These are phyloP conservation scores for Calameuta filiformis DNA, from an alignment of 2,888 invertebrate species.

Conservation along the genomic window DNA sequence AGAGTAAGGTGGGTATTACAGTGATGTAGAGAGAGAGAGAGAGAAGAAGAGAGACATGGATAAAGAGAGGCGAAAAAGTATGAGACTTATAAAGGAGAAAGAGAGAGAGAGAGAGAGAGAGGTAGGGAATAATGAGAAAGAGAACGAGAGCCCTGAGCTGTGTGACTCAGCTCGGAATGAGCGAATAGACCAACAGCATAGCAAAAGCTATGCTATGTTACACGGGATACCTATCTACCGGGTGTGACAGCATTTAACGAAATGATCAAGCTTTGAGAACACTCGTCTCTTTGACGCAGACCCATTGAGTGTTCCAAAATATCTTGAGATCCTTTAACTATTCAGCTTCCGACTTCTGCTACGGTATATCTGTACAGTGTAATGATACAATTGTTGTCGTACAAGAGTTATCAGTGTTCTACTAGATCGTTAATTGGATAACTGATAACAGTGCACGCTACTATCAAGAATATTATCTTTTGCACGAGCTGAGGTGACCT, in stretches of 20 bases:
- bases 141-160: constrained; percentile 24
- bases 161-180: constrained; percentile 55
- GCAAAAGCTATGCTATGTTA: constrained; percentile 40
- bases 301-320: background rate
- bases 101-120: constrained; percentile 20
- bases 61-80: constrained; percentile 12
- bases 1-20: constrained; percentile 8
- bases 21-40: constrained; percentile 18
- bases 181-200: constrained; percentile 50
- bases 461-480: background rate
- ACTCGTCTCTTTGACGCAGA: background rate
- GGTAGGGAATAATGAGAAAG: background rate
- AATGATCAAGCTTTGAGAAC: background rate
- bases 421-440: background rate
- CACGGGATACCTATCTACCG: constrained; percentile 32
- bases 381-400: background rate
- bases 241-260: background rate
- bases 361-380: background rate
- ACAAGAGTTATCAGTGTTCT: background rate
- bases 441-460: background rate
- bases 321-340: background rate
- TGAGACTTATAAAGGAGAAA: constrained; percentile 15
- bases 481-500: background rate
- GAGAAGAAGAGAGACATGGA: constrained; percentile 28
- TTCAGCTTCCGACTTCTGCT: background rate